A percentile compares a stretch with the other conserved stretches of the same genome.
Conservation (phyloP, 2,888 invertebrate species). For the Phlogophora meticulosa region DNA sequence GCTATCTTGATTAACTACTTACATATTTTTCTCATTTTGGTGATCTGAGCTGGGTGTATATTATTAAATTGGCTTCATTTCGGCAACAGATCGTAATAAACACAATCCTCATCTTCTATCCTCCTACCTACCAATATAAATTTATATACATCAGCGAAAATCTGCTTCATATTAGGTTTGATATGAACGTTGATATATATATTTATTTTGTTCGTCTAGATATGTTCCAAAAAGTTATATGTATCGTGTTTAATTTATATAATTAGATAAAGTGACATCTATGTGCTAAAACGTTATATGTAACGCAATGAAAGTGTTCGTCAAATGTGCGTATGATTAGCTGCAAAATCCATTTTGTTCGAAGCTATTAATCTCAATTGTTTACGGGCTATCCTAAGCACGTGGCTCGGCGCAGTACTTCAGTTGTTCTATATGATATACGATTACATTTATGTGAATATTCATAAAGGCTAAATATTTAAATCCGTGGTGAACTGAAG, state of each 20-base stretch:
- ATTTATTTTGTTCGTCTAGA: constrained; percentile 83
- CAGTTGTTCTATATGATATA: constrained; percentile 66
- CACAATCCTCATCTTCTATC: constrained; percentile 74
- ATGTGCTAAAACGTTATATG: constrained; percentile 91
- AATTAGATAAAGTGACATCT: constrained; percentile 84
- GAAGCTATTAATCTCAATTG: constrained; percentile 80
- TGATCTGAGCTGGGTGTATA: constrained; percentile 91
- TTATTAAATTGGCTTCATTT: constrained; percentile 88
- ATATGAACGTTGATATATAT: constrained; percentile 81
- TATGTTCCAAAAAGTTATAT: constrained; percentile 75
- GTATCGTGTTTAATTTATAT: constrained; percentile 84
- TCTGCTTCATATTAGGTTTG: constrained; percentile 86
- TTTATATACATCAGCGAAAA: constrained; percentile 79
- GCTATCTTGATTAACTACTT: constrained; percentile 34
- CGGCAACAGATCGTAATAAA: constrained; percentile 91
- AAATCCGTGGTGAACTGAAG: constrained; percentile 72
- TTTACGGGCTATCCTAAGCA: constrained; percentile 84
- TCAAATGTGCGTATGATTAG: constrained; percentile 87
- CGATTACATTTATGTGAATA: constrained; percentile 28
- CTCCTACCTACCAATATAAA: constrained; percentile 74
- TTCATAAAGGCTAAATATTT: constrained; percentile 41
- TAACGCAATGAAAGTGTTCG: constrained; percentile 90
- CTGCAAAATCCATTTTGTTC: constrained; percentile 83
- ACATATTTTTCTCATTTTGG: constrained; percentile 68
- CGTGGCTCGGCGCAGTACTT: constrained; percentile 80